Evolutionary conservation across 2,113 vertebrate genomes (phyloP), one percentile per base, ranked within the genome.

Genomic region (Emydocephalus ijimae): DNA sequence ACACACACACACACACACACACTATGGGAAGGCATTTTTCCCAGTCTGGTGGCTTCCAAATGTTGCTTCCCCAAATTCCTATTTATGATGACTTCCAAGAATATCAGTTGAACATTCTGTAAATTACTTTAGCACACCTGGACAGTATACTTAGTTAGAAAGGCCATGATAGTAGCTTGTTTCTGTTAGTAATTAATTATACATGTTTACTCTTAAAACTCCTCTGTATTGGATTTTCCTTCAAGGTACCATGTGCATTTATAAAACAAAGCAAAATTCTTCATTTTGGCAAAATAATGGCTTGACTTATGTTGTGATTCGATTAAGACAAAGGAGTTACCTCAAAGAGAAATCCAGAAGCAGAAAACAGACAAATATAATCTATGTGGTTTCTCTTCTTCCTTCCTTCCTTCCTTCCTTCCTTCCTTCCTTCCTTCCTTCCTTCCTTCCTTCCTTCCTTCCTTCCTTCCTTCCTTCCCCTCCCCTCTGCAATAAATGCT

Each of bases 391-490:
- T 20, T 39, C 0, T 45, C n/a, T 85, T 3, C 56, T 9, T 21
- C 20, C 55, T 54, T 54, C 52, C 52, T 54, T 54, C 52, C 52
- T 18, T 56, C 55, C 55, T 56, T 56, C 55, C 18, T 56, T 56
- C 55, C 55, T 21, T 56, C 55, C 55, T 6, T 21, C 56, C 20
- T 57, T 57, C 56, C 56, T 21, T 57, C 56, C 55, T 7, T 21
- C 56, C 56, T 23, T 57, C 56, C 20, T 23, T 57, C 57, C 24
- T 26, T 59, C 52, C n/a, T 56, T 26, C 81, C 89, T 48, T n/a
- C 21, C 5, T 39, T 85, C 50, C 39, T 88, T 0, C 0, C 43
- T 81, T 18, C 81, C 89, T 74, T n/a, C 18, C 88, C 0, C 0
- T 45, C 39, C 91, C 8, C 48, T 9, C 8, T 50, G 48, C 48